Base-by-base conservation (phyloP, 1,140 invertebrate species). In the Pogonognathellus flavescens region DNA sequence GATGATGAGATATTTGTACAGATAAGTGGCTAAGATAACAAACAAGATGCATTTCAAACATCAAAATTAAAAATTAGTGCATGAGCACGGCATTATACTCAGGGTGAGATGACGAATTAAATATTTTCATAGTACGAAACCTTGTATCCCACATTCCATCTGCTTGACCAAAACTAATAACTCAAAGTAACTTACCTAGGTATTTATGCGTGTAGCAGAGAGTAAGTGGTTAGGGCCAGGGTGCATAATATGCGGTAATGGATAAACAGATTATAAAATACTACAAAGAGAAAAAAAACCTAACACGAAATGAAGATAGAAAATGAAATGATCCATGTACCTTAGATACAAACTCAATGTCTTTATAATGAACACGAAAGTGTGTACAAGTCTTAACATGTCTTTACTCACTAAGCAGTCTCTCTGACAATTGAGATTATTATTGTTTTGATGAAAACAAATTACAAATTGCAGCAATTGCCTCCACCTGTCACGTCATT, bases 391-490 rank as follows among this genome's bases (percentile, higher is more conserved):
- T n/a, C 53, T 6, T 41, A 41, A 41, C 31, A 41, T 3, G 31
- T 41, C 31, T 41, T 41, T 3, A 41, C 31, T 41, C 31, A 41
- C 31, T 41, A 41, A 41, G 31, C 31, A 41, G 31, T 6, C 31
- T 41, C 31, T 41, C 31, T 41, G 31, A 41, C 31, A 41, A 41
- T 41, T 41, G 31, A 57, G 53, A 57, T 57, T 57, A 14, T 57
- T 57, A 57, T 57, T 14, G 53, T 49, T 76, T 76, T 76, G 70
- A 76, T n/a, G 70, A 76, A 76, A 76, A 76, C 41, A 76, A 76
- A 76, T 76, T 76, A 76, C 31, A 66, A 66, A 66, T 66, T 66
- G 22, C 62, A 25, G 22, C 70, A 50, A 14, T 76, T 76, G 25
- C 70, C 70, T 76, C 70, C 70, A 76, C 70, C 70, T 76, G 70